Conservation (phyloP, 2,888 invertebrate species). For the Troides oblongomaculatus region DNA sequence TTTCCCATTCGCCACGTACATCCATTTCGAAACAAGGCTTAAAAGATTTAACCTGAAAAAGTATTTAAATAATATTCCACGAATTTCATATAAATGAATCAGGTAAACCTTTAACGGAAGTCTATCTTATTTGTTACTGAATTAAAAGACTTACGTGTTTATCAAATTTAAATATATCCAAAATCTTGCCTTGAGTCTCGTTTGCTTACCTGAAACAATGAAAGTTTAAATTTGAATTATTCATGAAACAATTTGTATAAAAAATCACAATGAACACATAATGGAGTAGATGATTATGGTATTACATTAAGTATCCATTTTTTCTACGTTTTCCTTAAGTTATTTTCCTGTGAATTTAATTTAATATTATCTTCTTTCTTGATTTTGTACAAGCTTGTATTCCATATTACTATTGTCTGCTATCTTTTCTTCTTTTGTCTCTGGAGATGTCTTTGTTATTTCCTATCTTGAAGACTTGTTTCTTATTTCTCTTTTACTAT, state of each 20-base stretch:
- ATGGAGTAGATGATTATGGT: no score
- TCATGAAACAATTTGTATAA: no score
- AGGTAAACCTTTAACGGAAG: neutral
- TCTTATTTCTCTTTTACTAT: neutral
- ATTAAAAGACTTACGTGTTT: neutral
- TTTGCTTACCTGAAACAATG: slow-evolving; percentile 22
- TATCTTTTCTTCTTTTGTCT: no score
- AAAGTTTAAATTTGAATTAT: neutral
- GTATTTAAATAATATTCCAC: neutral
- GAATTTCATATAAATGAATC: neutral
- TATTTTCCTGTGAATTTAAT: no score
- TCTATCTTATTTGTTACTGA: neutral
- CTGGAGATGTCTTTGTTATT: no score
- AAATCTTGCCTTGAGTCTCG: neutral
- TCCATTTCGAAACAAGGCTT: neutral
- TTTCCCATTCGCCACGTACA: neutral
- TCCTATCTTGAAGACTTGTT: no score
- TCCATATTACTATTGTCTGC: no score
- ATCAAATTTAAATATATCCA: neutral
- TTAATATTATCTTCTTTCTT: no score
- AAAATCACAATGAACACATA: no score
- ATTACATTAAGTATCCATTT: no score
- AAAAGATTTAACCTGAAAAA: neutral
- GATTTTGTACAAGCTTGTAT: no score
- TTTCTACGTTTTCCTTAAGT: no score